phyloP scores from a whole-genome alignment of 2,113 vertebrate genomes.

The Pterocles burchelli region DNA sequence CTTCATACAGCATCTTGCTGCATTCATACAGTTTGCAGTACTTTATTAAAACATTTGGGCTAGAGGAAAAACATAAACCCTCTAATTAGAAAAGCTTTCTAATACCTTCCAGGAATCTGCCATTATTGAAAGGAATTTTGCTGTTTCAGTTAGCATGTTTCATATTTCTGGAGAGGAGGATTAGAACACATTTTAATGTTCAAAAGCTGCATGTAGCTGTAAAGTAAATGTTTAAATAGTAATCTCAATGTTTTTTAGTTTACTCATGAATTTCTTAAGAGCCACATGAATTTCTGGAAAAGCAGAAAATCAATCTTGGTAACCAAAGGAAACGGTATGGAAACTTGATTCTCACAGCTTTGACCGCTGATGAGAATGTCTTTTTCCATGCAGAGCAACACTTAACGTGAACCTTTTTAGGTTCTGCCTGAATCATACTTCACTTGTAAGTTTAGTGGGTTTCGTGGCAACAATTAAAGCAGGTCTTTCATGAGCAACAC shows the following conservation, averaged over 20 bases:
- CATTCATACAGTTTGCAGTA: background rate
- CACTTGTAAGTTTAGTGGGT: background rate
- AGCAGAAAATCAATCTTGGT: background rate
- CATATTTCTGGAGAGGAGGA: background rate
- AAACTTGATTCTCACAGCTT: background rate
- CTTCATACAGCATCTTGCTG: background rate
- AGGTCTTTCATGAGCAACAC: background rate
- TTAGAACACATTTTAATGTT: background rate
- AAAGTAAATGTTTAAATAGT: background rate
- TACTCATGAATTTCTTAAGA: background rate
- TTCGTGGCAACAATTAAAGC: background rate
- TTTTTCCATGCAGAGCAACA: background rate
- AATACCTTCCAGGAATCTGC: background rate
- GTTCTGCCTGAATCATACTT: background rate
- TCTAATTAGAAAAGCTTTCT: background rate
- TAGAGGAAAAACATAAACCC: background rate
- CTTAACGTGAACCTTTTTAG: background rate
- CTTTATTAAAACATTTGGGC: background rate
- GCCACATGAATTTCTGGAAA: background rate
- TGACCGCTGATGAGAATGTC: background rate
- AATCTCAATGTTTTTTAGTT: background rate
- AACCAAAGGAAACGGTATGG: background rate
- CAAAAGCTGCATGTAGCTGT: background rate
- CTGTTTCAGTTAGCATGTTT: background rate
- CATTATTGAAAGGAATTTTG: background rate